Base-by-base conservation (phyloP, 2,888 invertebrate species). In the Lasius fuliginosus region DNA sequence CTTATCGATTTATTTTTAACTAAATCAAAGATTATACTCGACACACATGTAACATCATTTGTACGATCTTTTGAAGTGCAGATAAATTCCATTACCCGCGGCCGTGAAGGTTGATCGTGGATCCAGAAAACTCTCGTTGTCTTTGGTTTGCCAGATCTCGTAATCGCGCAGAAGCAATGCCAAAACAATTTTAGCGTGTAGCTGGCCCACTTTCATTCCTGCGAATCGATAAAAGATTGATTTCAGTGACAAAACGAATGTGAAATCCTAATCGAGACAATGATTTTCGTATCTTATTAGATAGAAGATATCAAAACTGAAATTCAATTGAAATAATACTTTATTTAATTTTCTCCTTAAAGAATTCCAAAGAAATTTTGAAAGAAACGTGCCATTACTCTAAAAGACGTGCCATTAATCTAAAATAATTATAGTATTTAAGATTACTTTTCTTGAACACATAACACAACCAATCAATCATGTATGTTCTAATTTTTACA, bases 111-210 rank as follows among this genome's bases (percentile, higher is more conserved):
- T 93, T 5, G 93, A 93, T 79, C 93, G 90, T 3, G 92, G 86
- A 81, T 94, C 92, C 49, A 94, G 84, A 12, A 83, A 53, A 12
- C 86, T 91, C 30, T n/a, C n/a, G n/a, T n/a, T n/a, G n/a, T n/a
- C n/a, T n/a, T n/a, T n/a, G n/a, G n/a, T n/a, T n/a, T n/a, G 92
- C 68, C 89, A 90, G 23, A 94, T 86, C 75, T 90, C 91, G 74
- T 94, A 94, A 1, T 93, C 88, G 1, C 87, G 86, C 6, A 94
- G 82, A 64, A 94, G 90, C 88, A 92, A 86, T 0, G 92, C 91
- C 49, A 94, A 67, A 0, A 94, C 93, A 1, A 93, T 90, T 87
- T 93, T 93, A 0, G 93, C 92, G 40, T 94, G 94, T 9, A 94
- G 84, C n/a, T 92, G 90, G 1, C 93, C 94, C 18, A 91, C 90